A percentile compares a stretch with the other conserved stretches of the same genome.
Evolutionary conservation across 1,140 invertebrate species (phyloP).

Genomic region (Drosophila kohkoa): DNA sequence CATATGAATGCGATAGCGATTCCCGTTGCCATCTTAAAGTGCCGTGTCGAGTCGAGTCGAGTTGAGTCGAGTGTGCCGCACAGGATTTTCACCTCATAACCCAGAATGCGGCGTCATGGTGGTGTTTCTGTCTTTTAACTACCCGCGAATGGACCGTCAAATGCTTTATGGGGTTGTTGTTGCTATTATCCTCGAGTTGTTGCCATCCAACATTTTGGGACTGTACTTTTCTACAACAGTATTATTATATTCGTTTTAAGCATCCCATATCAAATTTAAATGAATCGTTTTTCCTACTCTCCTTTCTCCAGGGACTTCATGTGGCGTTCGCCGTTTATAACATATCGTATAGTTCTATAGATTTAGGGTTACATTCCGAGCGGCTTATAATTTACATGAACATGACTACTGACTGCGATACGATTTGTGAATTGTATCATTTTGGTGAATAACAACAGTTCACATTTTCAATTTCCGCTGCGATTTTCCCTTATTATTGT

Average conservation of each 20-base stretch:
- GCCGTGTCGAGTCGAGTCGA: constrained; percentile 18
- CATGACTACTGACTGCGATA: constrained; percentile 31
- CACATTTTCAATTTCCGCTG: constrained; percentile 54
- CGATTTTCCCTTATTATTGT: constrained; percentile 61
- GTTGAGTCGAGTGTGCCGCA: background rate
- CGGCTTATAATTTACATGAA: constrained; percentile 65
- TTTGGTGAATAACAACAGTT: constrained; percentile 21
- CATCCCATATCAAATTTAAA: constrained; percentile 82
- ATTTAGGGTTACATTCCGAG: constrained; percentile 68
- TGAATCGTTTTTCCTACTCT: constrained; percentile 63
- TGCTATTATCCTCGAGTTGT: constrained; percentile 48
- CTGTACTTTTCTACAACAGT: constrained; percentile 56
- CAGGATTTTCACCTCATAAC: constrained; percentile 77
- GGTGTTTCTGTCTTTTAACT: constrained; percentile 46
- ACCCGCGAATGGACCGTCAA: constrained; percentile 52
- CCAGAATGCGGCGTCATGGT: constrained; percentile 45
- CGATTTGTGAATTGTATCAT: constrained; percentile 62
- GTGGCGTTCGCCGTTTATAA: constrained; percentile 41
- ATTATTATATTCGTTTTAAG: constrained; percentile 49
- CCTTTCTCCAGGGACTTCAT: constrained; percentile 52
- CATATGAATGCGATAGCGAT: constrained; percentile 27
- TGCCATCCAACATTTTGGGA: constrained; percentile 29
- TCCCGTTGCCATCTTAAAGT: constrained; percentile 59
- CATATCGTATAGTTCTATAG: constrained; percentile 27
- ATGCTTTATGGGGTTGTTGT: constrained; percentile 70